Base-by-base conservation (phyloP, 2,888 invertebrate species). In the Cephalotes varians region DNA sequence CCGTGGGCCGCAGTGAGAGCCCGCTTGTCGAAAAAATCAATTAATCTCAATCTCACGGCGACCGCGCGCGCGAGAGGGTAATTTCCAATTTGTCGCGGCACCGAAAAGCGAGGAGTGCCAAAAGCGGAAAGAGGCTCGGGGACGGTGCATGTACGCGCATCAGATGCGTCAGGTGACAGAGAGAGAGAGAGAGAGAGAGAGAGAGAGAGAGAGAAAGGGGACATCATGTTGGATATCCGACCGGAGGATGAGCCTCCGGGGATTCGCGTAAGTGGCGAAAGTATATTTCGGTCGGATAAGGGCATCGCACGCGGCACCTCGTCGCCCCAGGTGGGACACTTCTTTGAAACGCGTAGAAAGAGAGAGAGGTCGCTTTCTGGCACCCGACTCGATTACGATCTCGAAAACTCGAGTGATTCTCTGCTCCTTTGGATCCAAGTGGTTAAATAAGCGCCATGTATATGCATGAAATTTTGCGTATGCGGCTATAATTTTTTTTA, bases 31-130 rank as follows among this genome's bases (percentile, higher is more conserved):
- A 89, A 91, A 91, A 90, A 91, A 91, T 90, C 91, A 91, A 91
- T 91, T 91, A 91, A 91, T 91, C 91, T 91, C 91, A 91, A 91
- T 91, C 77, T 79, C 88, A 87, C 82, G 84, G 83, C 67, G 84
- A 85, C 62, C 85, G 88, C 34, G 86, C 67, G 74, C 82, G 85
- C 88, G 84, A 74, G 67, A 88, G 89, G 90, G 92, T 93, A 94
- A 94, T 94, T 94, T 93, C 88, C 93, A 93, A 94, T 94, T 94
- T 92, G 93, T 93, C 92, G 92, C 92, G 93, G 93, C 91, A 85
- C 88, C 91, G 87, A 87, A 88, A 90, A 79, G 65, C 83, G 28
- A 71, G 56, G 72, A 74, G 69, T 67, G 84, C 60, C 81, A 82
- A 88, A 81, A 47, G 64, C 51, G 64, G 71, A 44, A 47, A 56